Base-by-base conservation (phyloP, 2,797 vertebrate genomes). In the Lates japonicus region DNA sequence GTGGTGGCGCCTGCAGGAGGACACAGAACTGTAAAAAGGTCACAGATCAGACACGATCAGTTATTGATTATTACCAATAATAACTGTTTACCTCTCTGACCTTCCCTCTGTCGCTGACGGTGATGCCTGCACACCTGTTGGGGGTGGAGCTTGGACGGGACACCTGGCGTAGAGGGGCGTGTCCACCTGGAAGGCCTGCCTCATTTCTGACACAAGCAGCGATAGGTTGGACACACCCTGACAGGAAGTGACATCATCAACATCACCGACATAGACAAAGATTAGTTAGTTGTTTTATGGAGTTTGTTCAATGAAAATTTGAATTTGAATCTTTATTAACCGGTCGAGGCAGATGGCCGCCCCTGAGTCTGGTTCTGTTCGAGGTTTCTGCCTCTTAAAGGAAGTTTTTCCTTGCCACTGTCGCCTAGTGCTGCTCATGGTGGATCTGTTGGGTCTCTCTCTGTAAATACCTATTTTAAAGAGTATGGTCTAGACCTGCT, bases 181-280 rank as follows among this genome's bases (percentile, higher is more conserved):
- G 76, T 93, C 89, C 60, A 87, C 87, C 64, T 94, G 93, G 87
- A 96, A 95, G 3, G 91, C 93, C n/a, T 17, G 77, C 42, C 88
- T 93, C 93, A 96, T 95, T 81, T 96, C 95, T 49, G 93, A 91
- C 78, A 96, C 37, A 0, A 96, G 92, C 33, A 86, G 83, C 2
- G 90, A 82, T 19, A 96, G 85, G 74, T 84, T 93, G 70, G 94
- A 95, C 74, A 87, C 76, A 1, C 92, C 93, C 95, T 95, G 73
- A 39, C 29, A 80, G 67, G 74, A 62, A 87, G 74, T 66, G 29
- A 80, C 42, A 83, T 22, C 51, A 78, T 22, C 13, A 60, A 20
- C 4, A 16, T 55, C 1, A 39, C 29, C 19, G 44, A 29, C n/a
- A 6, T 33, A 35, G 35, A 35, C 55, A 35, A 20, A 10, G 2